phyloP scores from a whole-genome alignment of 2,888 invertebrate genomes.

The Oxycera nigricornis region DNA sequence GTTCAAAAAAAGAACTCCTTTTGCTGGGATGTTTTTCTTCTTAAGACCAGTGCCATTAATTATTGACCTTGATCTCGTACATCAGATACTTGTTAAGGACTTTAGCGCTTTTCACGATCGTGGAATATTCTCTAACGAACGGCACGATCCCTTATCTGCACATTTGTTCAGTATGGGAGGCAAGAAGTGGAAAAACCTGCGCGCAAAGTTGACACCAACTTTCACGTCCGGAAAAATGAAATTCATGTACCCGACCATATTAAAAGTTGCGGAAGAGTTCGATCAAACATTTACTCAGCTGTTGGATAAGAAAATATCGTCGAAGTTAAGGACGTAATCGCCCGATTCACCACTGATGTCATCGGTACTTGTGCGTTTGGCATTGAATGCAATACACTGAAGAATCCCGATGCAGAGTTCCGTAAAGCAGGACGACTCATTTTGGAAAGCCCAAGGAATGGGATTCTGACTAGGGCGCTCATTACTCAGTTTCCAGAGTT shows the following conservation, averaged over 20 bases:
- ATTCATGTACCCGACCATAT: constrained; percentile 55
- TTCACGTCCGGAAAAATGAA: constrained; percentile 63
- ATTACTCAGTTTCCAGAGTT: constrained; percentile 42
- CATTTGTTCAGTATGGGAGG: constrained; percentile 60
- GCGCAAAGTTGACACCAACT: constrained; percentile 62
- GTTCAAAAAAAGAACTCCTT: constrained; percentile 52
- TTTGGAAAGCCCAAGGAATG: constrained; percentile 46
- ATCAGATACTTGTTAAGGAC: constrained; percentile 58
- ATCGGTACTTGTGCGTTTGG: constrained; percentile 64
- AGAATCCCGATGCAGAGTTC: constrained; percentile 60
- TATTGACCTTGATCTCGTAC: constrained; percentile 51
- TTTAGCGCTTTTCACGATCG: constrained; percentile 59
- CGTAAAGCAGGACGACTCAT: constrained; percentile 51
- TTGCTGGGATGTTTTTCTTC: constrained; percentile 55
- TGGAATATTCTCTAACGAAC: constrained; percentile 56
- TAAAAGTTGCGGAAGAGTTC: constrained; percentile 45
- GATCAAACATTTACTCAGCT: constrained; percentile 48
- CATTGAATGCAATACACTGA: constrained; percentile 62
- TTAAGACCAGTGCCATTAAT: constrained; percentile 51
- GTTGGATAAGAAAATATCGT: constrained; percentile 50
- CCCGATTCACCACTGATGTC: constrained; percentile 64
- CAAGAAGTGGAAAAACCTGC: constrained; percentile 62
- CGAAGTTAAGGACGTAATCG: constrained; percentile 61
- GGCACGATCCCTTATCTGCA: constrained; percentile 58
- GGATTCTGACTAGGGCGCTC: constrained; percentile 10